phyloP scores from a whole-genome alignment of 2,797 vertebrate species.

The Coilia nasus region DNA sequence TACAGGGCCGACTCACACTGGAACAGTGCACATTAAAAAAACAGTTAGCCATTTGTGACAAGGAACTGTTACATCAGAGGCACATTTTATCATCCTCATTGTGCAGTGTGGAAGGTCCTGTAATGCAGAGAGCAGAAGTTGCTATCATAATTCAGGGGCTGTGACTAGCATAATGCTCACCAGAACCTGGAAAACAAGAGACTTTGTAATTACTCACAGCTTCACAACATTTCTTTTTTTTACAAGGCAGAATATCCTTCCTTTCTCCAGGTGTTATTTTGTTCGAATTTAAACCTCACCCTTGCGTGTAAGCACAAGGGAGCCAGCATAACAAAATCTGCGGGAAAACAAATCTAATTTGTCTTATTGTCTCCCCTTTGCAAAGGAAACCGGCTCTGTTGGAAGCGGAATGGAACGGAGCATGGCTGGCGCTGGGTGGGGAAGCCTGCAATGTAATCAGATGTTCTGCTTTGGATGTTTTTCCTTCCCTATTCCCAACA shows the following conservation, averaged over 20 bases:
- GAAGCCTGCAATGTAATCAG: constrained; percentile 15
- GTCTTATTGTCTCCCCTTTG: constrained; percentile 7
- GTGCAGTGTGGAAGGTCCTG: neutral
- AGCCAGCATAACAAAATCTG: constrained; percentile 3
- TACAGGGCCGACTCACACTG: neutral
- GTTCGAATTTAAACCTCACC: constrained; percentile 14
- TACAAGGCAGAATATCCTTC: neutral
- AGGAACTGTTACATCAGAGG: neutral
- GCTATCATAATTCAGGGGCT: neutral
- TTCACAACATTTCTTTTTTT: neutral
- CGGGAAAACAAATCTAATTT: constrained; percentile 31
- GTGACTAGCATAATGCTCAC: constrained; percentile 6
- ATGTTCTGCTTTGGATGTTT: constrained; percentile 25
- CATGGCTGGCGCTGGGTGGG: neutral
- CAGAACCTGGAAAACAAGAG: neutral
- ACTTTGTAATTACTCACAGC: neutral
- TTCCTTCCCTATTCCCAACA: constrained; percentile 24
- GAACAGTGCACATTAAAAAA: neutral
- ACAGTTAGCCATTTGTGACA: neutral
- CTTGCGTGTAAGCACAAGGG: constrained; percentile 23
- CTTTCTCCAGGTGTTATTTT: constrained; percentile 14
- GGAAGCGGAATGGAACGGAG: constrained; percentile 9
- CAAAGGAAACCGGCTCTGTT: neutral
- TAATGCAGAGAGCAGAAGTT: neutral
- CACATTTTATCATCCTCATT: neutral